These are phyloP conservation scores for Apamea epomidion DNA, from an alignment of 2,888 invertebrate species.

Conservation along the genomic window DNA sequence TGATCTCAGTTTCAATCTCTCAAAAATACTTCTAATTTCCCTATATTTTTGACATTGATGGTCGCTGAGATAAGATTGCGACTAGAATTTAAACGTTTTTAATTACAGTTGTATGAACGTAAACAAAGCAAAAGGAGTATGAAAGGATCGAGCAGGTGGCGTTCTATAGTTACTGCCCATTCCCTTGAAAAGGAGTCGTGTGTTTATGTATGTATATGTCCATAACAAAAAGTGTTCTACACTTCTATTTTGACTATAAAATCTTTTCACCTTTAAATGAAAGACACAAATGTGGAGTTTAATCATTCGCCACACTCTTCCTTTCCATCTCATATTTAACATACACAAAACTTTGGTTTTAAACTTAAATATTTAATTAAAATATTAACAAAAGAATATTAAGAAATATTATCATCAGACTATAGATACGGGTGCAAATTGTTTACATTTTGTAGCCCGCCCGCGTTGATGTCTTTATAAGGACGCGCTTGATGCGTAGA, in stretches of 20 bases:
- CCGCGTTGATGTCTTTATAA: slow-evolving; percentile 88
- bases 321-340: background rate
- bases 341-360: background rate
- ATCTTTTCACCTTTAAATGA: background rate
- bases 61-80: background rate
- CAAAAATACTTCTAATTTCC: background rate
- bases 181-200: too few relatives aligned
- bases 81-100: background rate
- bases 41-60: background rate
- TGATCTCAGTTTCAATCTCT: background rate
- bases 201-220: background rate
- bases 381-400: background rate
- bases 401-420: slow-evolving; percentile 12
- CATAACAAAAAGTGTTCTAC: background rate
- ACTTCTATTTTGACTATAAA: background rate
- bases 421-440: slow-evolving; percentile 59
- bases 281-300: background rate
- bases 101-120: background rate
- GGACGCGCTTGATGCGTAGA: slow-evolving; percentile 65
- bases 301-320: background rate
- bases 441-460: slow-evolving; percentile 66
- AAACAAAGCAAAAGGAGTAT: background rate
- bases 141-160: background rate
- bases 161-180: background rate
- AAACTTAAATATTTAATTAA: background rate